These are phyloP conservation scores for Reticulitermes lucifugus DNA, from an alignment of 2,888 invertebrate species.

Conservation along the genomic window DNA sequence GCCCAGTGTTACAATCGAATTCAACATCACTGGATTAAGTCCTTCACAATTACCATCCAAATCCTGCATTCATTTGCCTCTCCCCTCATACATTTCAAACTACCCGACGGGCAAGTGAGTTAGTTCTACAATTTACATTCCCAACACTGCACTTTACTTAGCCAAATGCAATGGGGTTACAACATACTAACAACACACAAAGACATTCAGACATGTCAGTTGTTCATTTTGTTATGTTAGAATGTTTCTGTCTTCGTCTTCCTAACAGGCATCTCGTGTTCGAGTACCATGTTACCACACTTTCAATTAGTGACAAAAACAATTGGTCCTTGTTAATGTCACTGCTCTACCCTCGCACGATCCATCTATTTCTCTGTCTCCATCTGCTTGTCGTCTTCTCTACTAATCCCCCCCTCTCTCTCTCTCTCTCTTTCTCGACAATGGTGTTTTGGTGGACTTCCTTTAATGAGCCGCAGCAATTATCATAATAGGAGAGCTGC, in stretches of 20 bases:
- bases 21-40: constrained; percentile 33
- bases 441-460: neutral
- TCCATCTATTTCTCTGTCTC: no score
- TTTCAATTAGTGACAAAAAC: constrained; percentile 47
- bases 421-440: no score
- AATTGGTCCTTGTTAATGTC: constrained; percentile 37
- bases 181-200: constrained; percentile 31
- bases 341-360: neutral
- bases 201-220: constrained; percentile 25
- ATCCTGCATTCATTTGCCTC: constrained; percentile 19
- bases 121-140: constrained; percentile 23
- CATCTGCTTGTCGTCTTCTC: no score
- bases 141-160: constrained; percentile 25
- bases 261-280: constrained; percentile 18
- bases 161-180: constrained; percentile 26
- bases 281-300: constrained; percentile 35
- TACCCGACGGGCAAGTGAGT: constrained; percentile 18
- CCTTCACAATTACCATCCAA: constrained; percentile 26
- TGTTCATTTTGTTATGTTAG: constrained; percentile 31
- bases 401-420: no score
- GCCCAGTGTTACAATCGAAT: neutral
- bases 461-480: neutral
- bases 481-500: neutral
- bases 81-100: constrained; percentile 5
- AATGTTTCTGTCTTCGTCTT: constrained; percentile 1